phyloP scores from a whole-genome alignment of 2,888 invertebrate genomes.

The Eumacrocentrus americanus region DNA sequence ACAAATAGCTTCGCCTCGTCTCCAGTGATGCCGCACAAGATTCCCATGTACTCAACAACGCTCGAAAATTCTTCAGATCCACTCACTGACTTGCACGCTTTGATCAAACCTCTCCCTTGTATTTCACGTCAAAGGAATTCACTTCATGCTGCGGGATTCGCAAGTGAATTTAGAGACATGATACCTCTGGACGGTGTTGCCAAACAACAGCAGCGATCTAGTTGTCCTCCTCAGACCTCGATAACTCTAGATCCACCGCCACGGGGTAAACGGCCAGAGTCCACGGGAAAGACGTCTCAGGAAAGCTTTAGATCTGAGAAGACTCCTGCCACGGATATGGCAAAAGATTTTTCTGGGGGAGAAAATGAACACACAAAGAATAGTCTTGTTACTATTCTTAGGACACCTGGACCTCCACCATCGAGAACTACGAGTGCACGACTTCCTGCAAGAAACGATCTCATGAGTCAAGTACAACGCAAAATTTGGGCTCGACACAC shows the following conservation, averaged over 20 bases:
- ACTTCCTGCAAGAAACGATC: constrained; percentile 82
- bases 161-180: no score
- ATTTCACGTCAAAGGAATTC: constrained; percentile 33
- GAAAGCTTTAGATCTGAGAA: constrained; percentile 23
- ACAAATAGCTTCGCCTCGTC: constrained; percentile 55
- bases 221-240: constrained; percentile 22
- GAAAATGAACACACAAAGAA: constrained; percentile 17
- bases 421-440: constrained; percentile 81
- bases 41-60: constrained; percentile 55
- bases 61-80: constrained; percentile 45
- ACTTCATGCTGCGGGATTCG: constrained; percentile 24
- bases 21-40: constrained; percentile 57
- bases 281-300: constrained; percentile 12
- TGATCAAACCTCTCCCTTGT: constrained; percentile 58
- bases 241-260: constrained; percentile 53
- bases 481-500: constrained; percentile 88
- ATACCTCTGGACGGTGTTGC: no score
- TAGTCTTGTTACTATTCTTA: constrained; percentile 46
- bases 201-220: constrained; percentile 28
- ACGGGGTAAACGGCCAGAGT: constrained; percentile 42
- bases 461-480: constrained; percentile 82
- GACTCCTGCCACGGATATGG: constrained; percentile 17
- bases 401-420: constrained; percentile 50
- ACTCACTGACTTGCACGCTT: constrained; percentile 44
- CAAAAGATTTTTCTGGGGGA: constrained; percentile 10